These are phyloP conservation scores for Silvanus unidentatus DNA, from an alignment of 2,888 invertebrate species.

Conservation along the genomic window DNA sequence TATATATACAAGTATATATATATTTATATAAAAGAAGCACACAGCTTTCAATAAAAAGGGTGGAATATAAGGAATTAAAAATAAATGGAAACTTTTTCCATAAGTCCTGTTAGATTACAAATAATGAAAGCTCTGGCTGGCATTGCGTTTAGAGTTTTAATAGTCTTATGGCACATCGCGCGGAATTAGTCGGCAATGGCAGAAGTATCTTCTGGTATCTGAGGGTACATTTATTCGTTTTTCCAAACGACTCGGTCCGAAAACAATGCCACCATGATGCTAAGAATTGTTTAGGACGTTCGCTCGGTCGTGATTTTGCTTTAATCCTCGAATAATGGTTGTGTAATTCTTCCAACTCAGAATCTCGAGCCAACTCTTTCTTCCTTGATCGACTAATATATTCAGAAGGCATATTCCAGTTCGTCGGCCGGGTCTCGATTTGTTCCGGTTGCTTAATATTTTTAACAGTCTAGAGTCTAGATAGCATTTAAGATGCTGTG, in stretches of 20 bases:
- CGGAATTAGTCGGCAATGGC: constrained; percentile 43
- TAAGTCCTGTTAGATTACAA: constrained; percentile 48
- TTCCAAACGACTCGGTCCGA: constrained; percentile 48
- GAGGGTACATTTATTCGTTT: constrained; percentile 48
- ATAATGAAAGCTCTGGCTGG: constrained; percentile 46
- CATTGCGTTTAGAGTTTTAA: constrained; percentile 49
- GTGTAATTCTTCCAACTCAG: constrained; percentile 47
- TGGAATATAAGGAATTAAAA: constrained; percentile 48
- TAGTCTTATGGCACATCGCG: constrained; percentile 47
- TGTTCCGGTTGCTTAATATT: constrained; percentile 47
- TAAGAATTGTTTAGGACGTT: constrained; percentile 34
- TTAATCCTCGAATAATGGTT: constrained; percentile 51
- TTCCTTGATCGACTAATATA: constrained; percentile 44
- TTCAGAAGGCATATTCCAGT: constrained; percentile 38
- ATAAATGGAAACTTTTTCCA: constrained; percentile 50
- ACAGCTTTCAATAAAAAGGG: constrained; percentile 45
- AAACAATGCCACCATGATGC: constrained; percentile 40
- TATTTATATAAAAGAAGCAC: background rate
- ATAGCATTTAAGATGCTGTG: constrained; percentile 42
- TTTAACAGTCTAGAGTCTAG: constrained; percentile 41
- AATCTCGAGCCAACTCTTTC: constrained; percentile 43
- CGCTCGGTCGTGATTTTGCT: constrained; percentile 44
- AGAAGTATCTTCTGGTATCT: constrained; percentile 33
- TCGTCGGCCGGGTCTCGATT: constrained; percentile 38
- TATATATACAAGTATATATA: no score